Evolutionary conservation across 2,888 invertebrate genomes (phyloP), one percentile per base, ranked within the genome.

Genomic region (Erebia ligea): DNA sequence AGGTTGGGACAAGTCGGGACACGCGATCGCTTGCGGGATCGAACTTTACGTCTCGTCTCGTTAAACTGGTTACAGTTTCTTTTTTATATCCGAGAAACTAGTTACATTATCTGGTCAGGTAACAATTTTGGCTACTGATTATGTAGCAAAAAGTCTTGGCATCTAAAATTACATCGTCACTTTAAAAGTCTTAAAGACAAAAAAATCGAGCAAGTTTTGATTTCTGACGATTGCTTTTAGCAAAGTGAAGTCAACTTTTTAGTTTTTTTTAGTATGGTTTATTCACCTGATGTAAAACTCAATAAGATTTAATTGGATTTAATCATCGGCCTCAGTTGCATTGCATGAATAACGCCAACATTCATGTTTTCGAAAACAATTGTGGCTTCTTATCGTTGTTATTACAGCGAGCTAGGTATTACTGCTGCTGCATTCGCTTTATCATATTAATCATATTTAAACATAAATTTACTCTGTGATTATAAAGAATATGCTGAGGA

Each of bases 1-100:
- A 77, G 79, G 83, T 82, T 72, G 71, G 68, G 77, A 81, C 84
- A 75, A 65, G 82, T 80, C 74, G 68, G 73, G 76, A 59, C 77
- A 56, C 64, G 67, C 40, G 59, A 59, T 34, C 40, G 59, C 66
- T 70, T 54, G 70, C 66, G 71, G 73, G 73, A 70, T 69, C 73
- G 17, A 58, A 72, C 73, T 72, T 15, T 62, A 48, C 21, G 61
- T 61, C 57, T 74, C 40, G 17, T 65, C 69, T 72, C 72, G 75
- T 73, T 48, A 56, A 54, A 70, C 66, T 56, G 62, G 70, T 70
- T 62, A 69, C 17, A 45, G 48, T 67, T 67, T 66, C 66, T 70
- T 70, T 70, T 70, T 62, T 65, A 13, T 40, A 50, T 13, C 40
- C 11, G 34, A 48, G 56, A 62, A 70, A 70, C 66, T 61, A 56